A percentile compares a stretch with the other conserved stretches of the same genome.
phyloP scores from a whole-genome alignment of 2,113 vertebrate species.

The Illadopsis cleaveri region DNA sequence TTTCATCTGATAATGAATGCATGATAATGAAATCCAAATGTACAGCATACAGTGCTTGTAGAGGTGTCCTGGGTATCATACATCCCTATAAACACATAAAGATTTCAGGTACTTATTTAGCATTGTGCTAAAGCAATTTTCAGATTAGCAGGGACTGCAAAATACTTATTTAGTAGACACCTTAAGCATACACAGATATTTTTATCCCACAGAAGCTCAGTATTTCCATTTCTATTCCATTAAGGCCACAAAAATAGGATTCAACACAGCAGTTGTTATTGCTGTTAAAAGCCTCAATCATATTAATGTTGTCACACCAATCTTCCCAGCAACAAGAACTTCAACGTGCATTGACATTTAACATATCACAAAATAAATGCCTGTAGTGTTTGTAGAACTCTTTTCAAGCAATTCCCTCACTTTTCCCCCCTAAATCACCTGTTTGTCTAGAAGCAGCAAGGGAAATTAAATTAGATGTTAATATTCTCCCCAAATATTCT shows the following conservation, averaged over 20 bases:
- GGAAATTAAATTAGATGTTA: slow-evolving; percentile 41
- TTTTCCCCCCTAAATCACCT: neutral
- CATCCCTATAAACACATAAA: neutral
- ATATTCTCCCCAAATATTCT: slow-evolving; percentile 11
- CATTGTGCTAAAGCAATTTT: neutral
- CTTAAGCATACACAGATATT: neutral
- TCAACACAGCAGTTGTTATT: slow-evolving; percentile 2
- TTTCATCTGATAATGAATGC: neutral
- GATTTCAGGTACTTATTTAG: neutral
- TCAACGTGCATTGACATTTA: slow-evolving; percentile 32
- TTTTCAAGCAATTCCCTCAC: neutral
- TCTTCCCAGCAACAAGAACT: slow-evolving; percentile 1
- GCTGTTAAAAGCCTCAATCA: slow-evolving; percentile 41
- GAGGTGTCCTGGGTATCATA: neutral
- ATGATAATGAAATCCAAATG: neutral
- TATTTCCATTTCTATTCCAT: slow-evolving; percentile 33
- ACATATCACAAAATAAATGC: slow-evolving; percentile 23
- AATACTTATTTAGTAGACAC: neutral
- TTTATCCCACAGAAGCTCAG: neutral
- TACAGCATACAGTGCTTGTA: neutral
- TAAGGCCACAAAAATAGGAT: slow-evolving; percentile 13
- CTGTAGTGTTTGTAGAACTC: slow-evolving; percentile 8
- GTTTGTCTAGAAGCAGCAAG: neutral
- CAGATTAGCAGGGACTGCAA: neutral
- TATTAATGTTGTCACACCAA: slow-evolving; percentile 30